These are phyloP conservation scores for Strigamia maritima DNA, from an alignment of 2,888 invertebrate genomes.

Conservation along the genomic window DNA sequence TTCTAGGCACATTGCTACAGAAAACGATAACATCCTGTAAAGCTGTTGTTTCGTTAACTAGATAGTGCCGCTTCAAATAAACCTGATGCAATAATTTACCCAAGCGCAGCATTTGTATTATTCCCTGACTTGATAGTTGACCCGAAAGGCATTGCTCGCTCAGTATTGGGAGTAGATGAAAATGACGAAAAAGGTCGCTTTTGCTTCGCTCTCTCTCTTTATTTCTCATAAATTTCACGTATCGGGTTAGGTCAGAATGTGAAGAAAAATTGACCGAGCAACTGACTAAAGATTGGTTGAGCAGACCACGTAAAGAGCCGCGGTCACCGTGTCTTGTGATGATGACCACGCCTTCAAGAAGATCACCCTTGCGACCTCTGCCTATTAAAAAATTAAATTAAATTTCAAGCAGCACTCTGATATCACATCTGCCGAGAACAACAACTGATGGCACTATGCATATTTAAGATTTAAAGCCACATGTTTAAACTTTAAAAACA, in stretches of 20 bases:
- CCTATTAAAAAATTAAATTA: constrained; percentile 28
- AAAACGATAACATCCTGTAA: constrained; percentile 60
- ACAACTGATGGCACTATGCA: not conserved
- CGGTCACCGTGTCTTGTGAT: constrained; percentile 85
- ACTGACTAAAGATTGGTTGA: constrained; percentile 71
- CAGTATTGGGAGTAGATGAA: constrained; percentile 69
- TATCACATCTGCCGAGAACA: not conserved
- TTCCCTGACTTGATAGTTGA: constrained; percentile 75
- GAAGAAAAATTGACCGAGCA: constrained; percentile 71
- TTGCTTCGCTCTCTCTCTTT: constrained; percentile 37
- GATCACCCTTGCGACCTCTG: constrained; percentile 28
- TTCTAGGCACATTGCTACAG: constrained; percentile 81
- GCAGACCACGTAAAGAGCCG: constrained; percentile 78
- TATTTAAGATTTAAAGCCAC: not conserved
- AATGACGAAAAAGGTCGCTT: constrained; percentile 70
- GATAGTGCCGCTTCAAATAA: constrained; percentile 50
- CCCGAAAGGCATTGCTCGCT: constrained; percentile 72
- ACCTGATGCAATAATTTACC: constrained; percentile 62
- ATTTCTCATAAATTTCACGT: constrained; percentile 41
- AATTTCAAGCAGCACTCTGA: not conserved
- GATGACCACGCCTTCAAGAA: constrained; percentile 67
- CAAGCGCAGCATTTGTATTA: constrained; percentile 75
- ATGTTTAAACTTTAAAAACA: too few relatives aligned
- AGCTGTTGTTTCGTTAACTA: constrained; percentile 48
- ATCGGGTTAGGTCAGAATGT: constrained; percentile 42